Evolutionary conservation across 2,113 vertebrate genomes (phyloP), one percentile per base, ranked within the genome.

Genomic region (Addax nasomaculatus): DNA sequence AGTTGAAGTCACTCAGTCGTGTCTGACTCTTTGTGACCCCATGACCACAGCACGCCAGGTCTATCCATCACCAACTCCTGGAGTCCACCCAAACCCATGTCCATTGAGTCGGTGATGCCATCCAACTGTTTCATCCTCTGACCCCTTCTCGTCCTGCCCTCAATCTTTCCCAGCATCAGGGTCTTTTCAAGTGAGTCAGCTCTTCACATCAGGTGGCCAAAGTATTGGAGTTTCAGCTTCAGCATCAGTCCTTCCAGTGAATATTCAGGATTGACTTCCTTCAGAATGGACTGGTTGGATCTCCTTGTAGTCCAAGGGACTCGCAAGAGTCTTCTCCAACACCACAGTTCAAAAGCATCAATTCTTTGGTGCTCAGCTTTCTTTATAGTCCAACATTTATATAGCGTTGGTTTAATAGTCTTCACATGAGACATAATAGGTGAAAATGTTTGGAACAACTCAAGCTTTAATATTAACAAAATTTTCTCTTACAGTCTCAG

Each of bases 371-470:
- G 5, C 5, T 23, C 2, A 12, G 33, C n/a, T 39, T 70, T 70
- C 67, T 70, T 70, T 70, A 23, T 23, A 39, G 67, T 70, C n/a
- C 67, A 96, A 67, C 89, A 95, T 96, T 86, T 92, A 81, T 0
- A 2, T 21, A 33, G 1, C 30, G 84, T 97, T 73, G 9, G 23
- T 70, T 97, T 29, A 64, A 91, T 45, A 95, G 39, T 8, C 4
- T 67, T 92, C 64, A 92, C 30, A 29, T 60, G 14, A 97, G 79
- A 94, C n/a, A 1, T 78, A 81, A 88, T 79, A 14, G 60, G 64
- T 62, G 29, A 87, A 94, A 89, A 58, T 88, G 1, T 58, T 6
- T 36, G 1, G 3, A 45, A 57, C 16, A 94, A 45, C 60, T 45
- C 45, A 62, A 85, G 57, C 29, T 25, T 57, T 73, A 4, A 33